Evolutionary conservation across 2,113 vertebrate genomes (phyloP), one percentile per base, ranked within the genome.

Genomic region (Speoplatyrhinus poulsoni): DNA sequence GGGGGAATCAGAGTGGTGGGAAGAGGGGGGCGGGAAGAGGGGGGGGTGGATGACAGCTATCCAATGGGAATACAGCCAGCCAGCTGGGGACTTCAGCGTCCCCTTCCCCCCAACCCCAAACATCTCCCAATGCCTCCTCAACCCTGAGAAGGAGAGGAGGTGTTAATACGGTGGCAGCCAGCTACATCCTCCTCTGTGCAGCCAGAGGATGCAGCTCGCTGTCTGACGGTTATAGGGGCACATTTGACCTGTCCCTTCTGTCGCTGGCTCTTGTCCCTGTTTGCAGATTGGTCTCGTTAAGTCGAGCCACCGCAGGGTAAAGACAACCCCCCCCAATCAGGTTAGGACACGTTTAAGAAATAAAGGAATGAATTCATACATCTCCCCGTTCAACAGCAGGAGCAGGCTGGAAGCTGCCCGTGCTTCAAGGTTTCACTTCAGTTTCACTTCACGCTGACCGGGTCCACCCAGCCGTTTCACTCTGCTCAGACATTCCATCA

Each of bases 401-500:
- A 72, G 69, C 17, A 19, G 65, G 56, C 70, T 53, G 54, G 66
- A 70, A 36, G 11, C 69, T 56, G 68, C 59, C 26, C 58, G 71
- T 26, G 62, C 74, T 90, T 82, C 75, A 84, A 86, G 82, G 79
- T 84, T 89, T 84, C 65, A 73, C 78, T 80, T 85, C 81, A 84
- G 85, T 76, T 26, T 26, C 26, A 26, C 26, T 2, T 26, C 26
- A 26, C 26, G 26, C 1, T 26, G 26, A 26, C 26, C 26, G 26
- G 26, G 26, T 26, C 26, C 26, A 26, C 26, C 19, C 19, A 1
- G 19, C 19, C 19, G 19, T 19, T 19, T 26, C 26, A 2, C 26
- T 26, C 26, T 26, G 26, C 26, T 26, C 26, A 26, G 26, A 26
- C 26, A 26, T 26, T 26, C 26, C 2, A 19, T 19, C 19, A 19